Base-by-base conservation (phyloP, 2,113 vertebrate genomes). In the Lonchura striata region DNA sequence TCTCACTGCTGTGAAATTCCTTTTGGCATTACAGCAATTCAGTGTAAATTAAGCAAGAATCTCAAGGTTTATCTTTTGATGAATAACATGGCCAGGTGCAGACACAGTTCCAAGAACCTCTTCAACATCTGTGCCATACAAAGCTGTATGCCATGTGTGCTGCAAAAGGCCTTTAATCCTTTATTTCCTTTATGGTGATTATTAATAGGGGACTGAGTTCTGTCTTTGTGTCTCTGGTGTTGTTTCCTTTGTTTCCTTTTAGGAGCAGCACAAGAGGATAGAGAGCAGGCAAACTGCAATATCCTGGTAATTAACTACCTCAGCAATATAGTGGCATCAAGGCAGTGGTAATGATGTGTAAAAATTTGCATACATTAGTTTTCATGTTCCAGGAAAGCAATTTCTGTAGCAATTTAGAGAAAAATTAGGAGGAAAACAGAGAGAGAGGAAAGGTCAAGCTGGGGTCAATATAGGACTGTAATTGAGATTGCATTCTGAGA, bases 331-430 rank as follows among this genome's bases (percentile, higher is more conserved):
- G 69, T 64, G 46, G 56, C 79, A 96, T 79, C 71, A 87, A 2
- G 0, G 69, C 41, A 88, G 59, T 79, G 57, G 54, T 92, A 89
- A 91, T 92, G 80, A 87, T 87, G 53, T 93, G 65, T 85, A 94
- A 92, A 93, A 93, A 96, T 97, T 95, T 96, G 90, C 94, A 96
- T 95, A 85, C 63, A 97, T 96, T 92, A 95, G 49, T 92, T 95
- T 92, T 91, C 65, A 27, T 56, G 41, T 96, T 86, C 66, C 84
- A 84, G 56, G 82, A 92, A 96, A 88, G 82, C 65, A 87, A 90
- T 96, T 94, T 91, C 75, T 85, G n/a, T 70, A 75, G 46, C 68
- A 82, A 95, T 74, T 95, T 78, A 85, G 47, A 84, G 42, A 88
- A 84, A 92, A 96, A 66, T 71, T 83, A 88, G 63, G 64, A 52